phyloP scores from a whole-genome alignment of 2,797 vertebrate genomes.

The Muraenolepis orangiensis region DNA sequence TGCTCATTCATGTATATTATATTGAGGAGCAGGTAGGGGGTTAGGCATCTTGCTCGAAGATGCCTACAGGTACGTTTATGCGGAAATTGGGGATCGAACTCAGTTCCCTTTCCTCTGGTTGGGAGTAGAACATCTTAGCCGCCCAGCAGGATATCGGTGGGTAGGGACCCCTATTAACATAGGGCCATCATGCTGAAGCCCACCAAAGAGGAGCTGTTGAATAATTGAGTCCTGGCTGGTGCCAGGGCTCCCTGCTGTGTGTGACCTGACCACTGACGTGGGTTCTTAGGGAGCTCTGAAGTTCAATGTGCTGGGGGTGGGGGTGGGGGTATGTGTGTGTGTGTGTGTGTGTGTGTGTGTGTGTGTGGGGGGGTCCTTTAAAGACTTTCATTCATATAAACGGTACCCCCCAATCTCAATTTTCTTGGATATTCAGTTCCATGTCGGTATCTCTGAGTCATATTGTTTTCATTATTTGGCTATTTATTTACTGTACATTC shows the following conservation, averaged over 20 bases:
- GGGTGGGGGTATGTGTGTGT: background rate
- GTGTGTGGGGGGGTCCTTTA: background rate
- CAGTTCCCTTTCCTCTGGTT: background rate
- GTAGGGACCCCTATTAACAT: background rate
- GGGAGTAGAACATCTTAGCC: background rate
- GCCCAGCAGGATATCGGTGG: background rate
- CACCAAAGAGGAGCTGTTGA: background rate
- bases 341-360: too few species aligned
- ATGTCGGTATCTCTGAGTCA: too few species aligned
- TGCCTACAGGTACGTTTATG: background rate
- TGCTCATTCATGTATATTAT: background rate
- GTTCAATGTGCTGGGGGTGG: background rate
- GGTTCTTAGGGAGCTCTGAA: background rate
- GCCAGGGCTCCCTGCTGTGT: background rate
- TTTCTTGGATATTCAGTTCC: too few species aligned
- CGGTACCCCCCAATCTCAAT: too few species aligned
- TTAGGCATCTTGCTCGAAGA: background rate
- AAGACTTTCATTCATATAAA: too few species aligned
- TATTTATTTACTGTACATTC: too few species aligned
- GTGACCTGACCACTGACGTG: background rate
- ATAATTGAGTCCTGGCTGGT: background rate
- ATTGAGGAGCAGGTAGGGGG: background rate
- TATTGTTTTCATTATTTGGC: too few species aligned
- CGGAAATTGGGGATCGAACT: background rate
- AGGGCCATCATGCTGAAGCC: background rate